Conservation (phyloP, 2,888 invertebrate species). For the Luffia ferchaultella region DNA sequence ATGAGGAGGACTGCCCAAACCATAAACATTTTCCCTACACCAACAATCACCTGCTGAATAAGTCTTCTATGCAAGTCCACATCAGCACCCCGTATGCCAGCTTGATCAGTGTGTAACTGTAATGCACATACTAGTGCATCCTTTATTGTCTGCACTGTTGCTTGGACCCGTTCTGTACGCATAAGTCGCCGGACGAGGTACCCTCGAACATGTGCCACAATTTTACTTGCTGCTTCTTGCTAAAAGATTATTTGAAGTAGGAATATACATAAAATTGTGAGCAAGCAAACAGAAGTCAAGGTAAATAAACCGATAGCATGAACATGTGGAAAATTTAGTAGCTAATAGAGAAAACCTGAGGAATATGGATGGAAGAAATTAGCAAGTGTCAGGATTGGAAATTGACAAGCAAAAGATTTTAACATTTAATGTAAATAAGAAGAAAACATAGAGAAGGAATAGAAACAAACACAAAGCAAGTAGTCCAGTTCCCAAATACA, state of each 20-base stretch:
- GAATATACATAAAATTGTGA: not conserved
- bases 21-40: not conserved
- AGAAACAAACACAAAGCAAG: not conserved
- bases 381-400: too few species aligned
- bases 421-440: not conserved
- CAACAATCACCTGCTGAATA: slow-evolving; percentile 70
- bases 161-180: slow-evolving; percentile 81
- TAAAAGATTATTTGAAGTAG: slow-evolving; percentile 18
- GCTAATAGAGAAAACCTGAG: too few species aligned
- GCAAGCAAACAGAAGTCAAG: not conserved
- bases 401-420: not conserved
- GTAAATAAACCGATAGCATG: too few species aligned
- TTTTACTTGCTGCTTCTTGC: slow-evolving; percentile 69
- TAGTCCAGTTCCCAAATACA: not conserved
- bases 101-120: slow-evolving; percentile 72
- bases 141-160: slow-evolving; percentile 79
- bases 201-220: slow-evolving; percentile 77
- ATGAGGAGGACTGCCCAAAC: too few species aligned
- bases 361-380: too few species aligned
- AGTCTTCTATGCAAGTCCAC: slow-evolving; percentile 76
- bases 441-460: not conserved
- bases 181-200: slow-evolving; percentile 84
- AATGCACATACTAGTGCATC: slow-evolving; percentile 82
- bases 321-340: not conserved
- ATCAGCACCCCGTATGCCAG: slow-evolving; percentile 70